Evolutionary conservation across 2,888 invertebrate species (phyloP).

Genomic region (Drosophila conformis): DNA sequence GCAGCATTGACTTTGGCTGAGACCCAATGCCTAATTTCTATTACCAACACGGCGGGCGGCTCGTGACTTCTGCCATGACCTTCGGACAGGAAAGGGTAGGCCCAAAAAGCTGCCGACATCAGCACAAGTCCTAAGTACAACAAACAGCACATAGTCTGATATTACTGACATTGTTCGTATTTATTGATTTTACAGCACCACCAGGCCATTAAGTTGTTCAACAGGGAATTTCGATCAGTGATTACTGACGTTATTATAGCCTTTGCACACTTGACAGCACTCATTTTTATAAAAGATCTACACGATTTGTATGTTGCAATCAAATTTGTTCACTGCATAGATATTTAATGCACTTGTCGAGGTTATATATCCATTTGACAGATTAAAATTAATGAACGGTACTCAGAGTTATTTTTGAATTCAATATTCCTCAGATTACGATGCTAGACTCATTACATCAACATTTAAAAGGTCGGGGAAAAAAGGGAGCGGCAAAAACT

Average conservation of each 20-base stretch:
- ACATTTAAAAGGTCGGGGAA: not conserved
- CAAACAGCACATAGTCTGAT: not conserved
- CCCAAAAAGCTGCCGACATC: constrained; percentile 31
- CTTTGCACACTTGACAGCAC: not conserved
- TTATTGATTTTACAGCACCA: constrained; percentile 46
- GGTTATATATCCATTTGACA: not conserved
- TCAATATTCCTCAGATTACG: not conserved
- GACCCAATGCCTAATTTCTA: constrained; percentile 50
- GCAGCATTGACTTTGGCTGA: constrained; percentile 60
- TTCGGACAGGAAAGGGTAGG: constrained; percentile 41
- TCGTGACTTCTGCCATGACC: constrained; percentile 49
- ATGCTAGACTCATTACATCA: not conserved
- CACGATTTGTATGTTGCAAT: not conserved
- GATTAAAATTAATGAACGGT: not conserved
- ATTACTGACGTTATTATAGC: constrained; percentile 15
- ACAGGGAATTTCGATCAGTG: constrained; percentile 36
- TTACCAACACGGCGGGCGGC: constrained; percentile 5
- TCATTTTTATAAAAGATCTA: not conserved
- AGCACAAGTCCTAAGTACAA: constrained; percentile 22
- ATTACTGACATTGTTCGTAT: constrained; percentile 28
- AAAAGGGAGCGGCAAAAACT: not conserved
- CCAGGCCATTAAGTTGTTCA: constrained; percentile 38
- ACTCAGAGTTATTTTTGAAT: not conserved
- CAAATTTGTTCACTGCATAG: not conserved
- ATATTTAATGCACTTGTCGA: not conserved